Evolutionary conservation across 2,888 invertebrate genomes (phyloP).

Genomic region (Rhagium mordax): DNA sequence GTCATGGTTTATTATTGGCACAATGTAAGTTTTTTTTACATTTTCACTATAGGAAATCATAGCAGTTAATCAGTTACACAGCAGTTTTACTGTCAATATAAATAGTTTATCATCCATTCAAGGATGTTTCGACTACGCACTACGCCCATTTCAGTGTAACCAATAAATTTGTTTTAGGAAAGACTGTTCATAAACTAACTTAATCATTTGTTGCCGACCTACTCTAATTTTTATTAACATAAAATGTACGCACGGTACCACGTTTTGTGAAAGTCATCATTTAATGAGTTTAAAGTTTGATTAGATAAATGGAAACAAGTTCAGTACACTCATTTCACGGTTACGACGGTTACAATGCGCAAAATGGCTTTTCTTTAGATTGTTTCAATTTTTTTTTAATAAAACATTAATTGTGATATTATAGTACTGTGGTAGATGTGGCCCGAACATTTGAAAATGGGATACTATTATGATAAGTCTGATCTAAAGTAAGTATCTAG

Average conservation of each 20-base stretch:
- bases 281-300: slow-evolving; percentile 8
- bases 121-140: neutral
- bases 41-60: neutral
- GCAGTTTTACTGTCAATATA: neutral
- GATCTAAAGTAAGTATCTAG: neutral
- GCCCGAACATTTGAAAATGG: neutral
- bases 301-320: slow-evolving; percentile 18
- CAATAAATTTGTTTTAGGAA: neutral
- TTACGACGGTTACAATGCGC: neutral
- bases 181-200: neutral
- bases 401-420: neutral
- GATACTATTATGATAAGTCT: slow-evolving; percentile 2
- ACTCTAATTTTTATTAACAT: slow-evolving; percentile 1
- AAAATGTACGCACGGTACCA: slow-evolving; percentile 9
- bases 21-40: neutral
- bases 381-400: neutral
- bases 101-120: neutral
- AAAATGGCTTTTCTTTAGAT: neutral
- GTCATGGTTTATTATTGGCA: no score
- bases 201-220: neutral
- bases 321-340: neutral
- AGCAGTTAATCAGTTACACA: neutral
- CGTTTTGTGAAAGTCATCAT: slow-evolving; percentile 24
- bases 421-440: neutral
- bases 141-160: neutral